Conservation (phyloP, 2,888 invertebrate genomes). For the Melikaiella ostensackeni region DNA sequence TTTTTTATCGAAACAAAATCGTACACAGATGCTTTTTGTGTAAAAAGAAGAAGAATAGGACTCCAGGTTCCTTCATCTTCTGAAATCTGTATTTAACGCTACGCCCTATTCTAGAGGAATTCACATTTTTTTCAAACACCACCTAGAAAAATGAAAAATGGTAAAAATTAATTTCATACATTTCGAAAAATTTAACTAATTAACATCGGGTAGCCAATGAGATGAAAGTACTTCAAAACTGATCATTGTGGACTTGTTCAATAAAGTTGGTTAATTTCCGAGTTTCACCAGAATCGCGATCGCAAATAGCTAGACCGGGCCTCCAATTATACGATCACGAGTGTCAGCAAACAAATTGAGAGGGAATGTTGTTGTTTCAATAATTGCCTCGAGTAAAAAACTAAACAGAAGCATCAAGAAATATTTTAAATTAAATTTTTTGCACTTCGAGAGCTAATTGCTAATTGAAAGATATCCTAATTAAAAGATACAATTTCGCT, state of each 20-base stretch:
- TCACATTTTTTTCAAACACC: too few species aligned
- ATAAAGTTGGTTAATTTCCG: slow-evolving; percentile 9
- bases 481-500: background rate
- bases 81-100: too few species aligned
- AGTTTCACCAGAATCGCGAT: background rate
- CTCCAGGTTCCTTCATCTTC: too few species aligned
- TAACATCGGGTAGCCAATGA: background rate
- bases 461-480: background rate
- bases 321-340: too few species aligned
- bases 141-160: too few species aligned
- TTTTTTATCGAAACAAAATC: too few species aligned
- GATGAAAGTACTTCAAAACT: background rate
- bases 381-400: slow-evolving; percentile 1
- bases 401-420: background rate
- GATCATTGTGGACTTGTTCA: background rate
- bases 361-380: slow-evolving; percentile 2
- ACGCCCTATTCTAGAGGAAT: too few species aligned
- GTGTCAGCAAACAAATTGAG: slow-evolving; percentile 1
- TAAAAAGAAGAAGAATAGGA: too few species aligned
- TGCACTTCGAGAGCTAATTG: background rate
- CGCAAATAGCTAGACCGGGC: too few species aligned
- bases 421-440: background rate
- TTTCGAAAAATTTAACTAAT: background rate
- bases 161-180: too few species aligned
- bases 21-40: too few species aligned